Evolutionary conservation across 1,140 invertebrate genomes (phyloP), one percentile per base, ranked within the genome.

Genomic region (Atta texana): DNA sequence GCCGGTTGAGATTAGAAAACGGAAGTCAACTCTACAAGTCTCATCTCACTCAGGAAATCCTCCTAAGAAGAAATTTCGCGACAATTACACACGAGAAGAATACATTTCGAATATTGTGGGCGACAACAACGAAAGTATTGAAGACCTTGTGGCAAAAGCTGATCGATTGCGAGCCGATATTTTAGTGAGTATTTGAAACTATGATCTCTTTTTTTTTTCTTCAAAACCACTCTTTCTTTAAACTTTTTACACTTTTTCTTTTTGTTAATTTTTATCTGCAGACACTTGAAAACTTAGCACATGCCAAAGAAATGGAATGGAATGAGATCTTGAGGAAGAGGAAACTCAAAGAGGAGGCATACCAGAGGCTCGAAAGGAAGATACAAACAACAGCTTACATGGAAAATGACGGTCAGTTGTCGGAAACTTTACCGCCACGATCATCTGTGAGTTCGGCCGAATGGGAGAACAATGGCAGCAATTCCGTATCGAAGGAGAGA

Each of bases 281-380:
- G 92, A 96, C 96, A 1, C 93, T 98, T 66, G 95, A 96, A 66
- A 96, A 97, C 87, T 91, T 98, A 16, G 96, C 97, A 1, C 96
- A 96, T 89, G 96, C 97, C 90, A 98, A 98, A 93, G 98, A 98
- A 95, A 96, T 97, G 86, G 97, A 98, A 94, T 98, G 97, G 97
- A 98, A 98, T 91, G 97, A 97, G 66, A 97, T 98, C 44, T 92
- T 98, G 8, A 96, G 97, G 91, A 94, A 98, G 87, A 97, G 97
- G 91, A 98, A 98, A 92, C 95, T 98, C 0, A 98, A 98, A 94
- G 97, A 98, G 92, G 97, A 98, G 92, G 96, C 97, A 18, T 95
- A 97, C 72, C 93, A 97, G 18, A 94, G 97, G 78, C 94, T 98
- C 4, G 94, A 97, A 82, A 96, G 97, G 72, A 96, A 96, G 85